Evolutionary conservation across 2,113 vertebrate genomes (phyloP), one percentile per base, ranked within the genome.

Genomic region (Numenius arquata): DNA sequence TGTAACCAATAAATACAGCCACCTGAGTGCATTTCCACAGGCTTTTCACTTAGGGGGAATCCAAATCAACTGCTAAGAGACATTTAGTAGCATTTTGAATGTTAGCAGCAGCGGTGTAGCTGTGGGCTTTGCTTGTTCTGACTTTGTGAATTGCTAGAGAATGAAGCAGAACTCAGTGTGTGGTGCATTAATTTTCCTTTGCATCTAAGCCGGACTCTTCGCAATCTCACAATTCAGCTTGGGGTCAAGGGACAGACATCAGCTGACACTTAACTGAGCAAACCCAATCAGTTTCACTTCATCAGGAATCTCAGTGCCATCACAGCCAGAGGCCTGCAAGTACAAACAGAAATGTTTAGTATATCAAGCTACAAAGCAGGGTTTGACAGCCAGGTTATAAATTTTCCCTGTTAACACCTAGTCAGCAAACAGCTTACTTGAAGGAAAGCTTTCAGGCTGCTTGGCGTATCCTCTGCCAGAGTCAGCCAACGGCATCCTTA

Each of bases 221-320:
- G 71, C 97, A 97, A 97, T 98, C 97, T 97, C 97, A 81, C 97
- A 97, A 97, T 98, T 98, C 95, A 84, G 96, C 98, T 97, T 84
- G 96, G 95, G 95, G 95, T 96, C 95, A 47, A 81, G 94, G 81
- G 95, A 97, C 90, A 85, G 92, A 82, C 95, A 99, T 99, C 99
- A 99, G 98, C 98, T 99, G 97, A 99, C 98, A 93, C 99, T 99
- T 93, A 99, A 96, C 98, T 99, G 99, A 75, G 99, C 99, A 97
- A 99, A 99, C 97, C 99, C 99, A 78, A 99, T 99, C 98, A 99
- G 97, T 98, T 99, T 99, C 98, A 99, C 98, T 98, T 99, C 99
- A 56, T 99, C 99, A 0, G 99, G 99, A 95, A 99, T 99, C 98
- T 99, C 99, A 3, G 98, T 97, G 91, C 98, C 99, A 76, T 99